Base-by-base conservation (phyloP, 2,113 vertebrate genomes). In the Cottus gobio region DNA sequence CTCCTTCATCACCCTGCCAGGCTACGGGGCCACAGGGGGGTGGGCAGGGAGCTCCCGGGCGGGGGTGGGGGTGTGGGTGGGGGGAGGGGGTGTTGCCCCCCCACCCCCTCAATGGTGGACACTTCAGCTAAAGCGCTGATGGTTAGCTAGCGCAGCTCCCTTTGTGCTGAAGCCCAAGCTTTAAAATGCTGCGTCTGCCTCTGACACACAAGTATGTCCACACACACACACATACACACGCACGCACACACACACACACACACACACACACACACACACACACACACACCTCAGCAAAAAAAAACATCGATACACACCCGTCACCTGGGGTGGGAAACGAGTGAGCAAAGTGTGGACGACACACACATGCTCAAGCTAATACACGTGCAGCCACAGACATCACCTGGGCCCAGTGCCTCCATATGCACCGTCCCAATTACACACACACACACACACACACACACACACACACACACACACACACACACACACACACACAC, bases 141-240 rank as follows among this genome's bases (percentile, higher is more conserved):
- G 83, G 90, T 83, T 92, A 84, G 87, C 87, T 78, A 77, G 85
- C 89, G 31, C 91, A 90, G 90, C 87, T 92, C 85, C 31, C 79
- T 91, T 92, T 93, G 83, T 95, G 94, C 93, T 94, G 94, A 94
- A 94, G 79, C 83, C 74, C 37, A 5, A 76, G 87, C 83, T 90
- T 92, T 93, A 92, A 95, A 95, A 46, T 91, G 94, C 94, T 94
- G 93, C 61, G 90, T 94, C 77, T 89, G 92, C 90, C 92, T 85
- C 82, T 10, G 46, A 88, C 79, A 83, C 86, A 83, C 90, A 84
- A 83, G 7, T 4, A 80, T 60, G 1, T 5, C 1, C 71, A 39
- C 72, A 62, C 71, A 68, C 61, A 54, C 69, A 60, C 56, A 57
- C 67, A 65, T 37, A 37, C 71, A 30, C n/a, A 75, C 61, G n/a